Conservation (phyloP, 2,888 invertebrate genomes). For the Megalurothrips usitatus region DNA sequence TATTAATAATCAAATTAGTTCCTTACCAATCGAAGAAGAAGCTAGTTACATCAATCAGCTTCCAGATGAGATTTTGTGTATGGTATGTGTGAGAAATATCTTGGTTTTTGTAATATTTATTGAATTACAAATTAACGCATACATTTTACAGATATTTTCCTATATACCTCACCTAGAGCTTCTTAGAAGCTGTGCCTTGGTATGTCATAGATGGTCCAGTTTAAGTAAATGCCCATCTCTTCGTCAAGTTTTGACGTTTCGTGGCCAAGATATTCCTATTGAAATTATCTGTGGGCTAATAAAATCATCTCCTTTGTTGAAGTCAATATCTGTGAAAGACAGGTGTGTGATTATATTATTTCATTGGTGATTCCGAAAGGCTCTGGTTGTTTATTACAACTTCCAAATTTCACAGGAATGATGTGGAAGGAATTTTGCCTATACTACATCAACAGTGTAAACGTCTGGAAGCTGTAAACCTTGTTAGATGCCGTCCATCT, state of each 20-base stretch:
- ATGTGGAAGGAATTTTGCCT: neutral
- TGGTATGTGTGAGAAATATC: neutral
- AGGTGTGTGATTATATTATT: neutral
- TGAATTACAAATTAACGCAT: neutral
- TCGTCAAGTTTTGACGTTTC: neutral
- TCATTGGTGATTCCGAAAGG: neutral
- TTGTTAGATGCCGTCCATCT: neutral
- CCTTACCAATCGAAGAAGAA: neutral
- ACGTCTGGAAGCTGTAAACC: neutral
- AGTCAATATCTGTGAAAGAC: neutral
- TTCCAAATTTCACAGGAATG: neutral
- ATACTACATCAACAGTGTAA: neutral
- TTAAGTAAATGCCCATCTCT: neutral
- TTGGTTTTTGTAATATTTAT: neutral
- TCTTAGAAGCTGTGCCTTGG: neutral
- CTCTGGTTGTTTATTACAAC: too few species aligned
- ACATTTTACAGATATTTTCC: neutral
- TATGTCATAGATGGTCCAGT: neutral
- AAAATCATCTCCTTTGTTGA: neutral
- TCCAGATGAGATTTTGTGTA: slow-evolving; percentile 5
- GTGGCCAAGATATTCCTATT: slow-evolving; percentile 4
- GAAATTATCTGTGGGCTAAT: neutral
- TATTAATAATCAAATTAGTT: neutral
- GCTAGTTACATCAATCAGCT: neutral
- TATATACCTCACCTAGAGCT: slow-evolving; percentile 12